Percentiles rank a stretch among this genome's conserved stretches.
These are phyloP conservation scores for Diacarnus erythraeanus DNA, from an alignment of 37 sponge, comb jelly and placozoan genomes.

Conservation along the genomic window DNA sequence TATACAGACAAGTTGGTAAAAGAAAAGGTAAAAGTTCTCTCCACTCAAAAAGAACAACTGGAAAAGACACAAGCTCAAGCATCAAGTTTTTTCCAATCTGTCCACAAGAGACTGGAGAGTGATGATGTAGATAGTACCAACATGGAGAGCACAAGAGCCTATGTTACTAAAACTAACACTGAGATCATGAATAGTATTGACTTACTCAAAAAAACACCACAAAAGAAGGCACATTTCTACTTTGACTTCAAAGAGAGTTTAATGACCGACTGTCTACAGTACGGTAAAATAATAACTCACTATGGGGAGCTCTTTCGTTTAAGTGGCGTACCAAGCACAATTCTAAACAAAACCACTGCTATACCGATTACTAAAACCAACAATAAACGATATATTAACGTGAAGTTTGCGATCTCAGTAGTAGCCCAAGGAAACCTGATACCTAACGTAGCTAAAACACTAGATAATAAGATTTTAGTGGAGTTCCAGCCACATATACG, in stretches of 20 bases:
- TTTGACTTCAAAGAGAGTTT: not conserved
- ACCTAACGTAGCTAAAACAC: not conserved
- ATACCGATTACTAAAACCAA: not conserved
- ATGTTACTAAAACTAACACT: not conserved
- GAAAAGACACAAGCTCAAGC: not conserved
- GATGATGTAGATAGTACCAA: not conserved
- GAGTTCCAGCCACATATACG: not conserved
- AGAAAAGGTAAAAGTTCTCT: not conserved
- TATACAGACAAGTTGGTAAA: not conserved
- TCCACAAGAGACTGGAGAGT: not conserved
- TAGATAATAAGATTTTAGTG: not conserved
- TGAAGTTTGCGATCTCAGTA: no score
- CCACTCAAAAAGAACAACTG: not conserved
- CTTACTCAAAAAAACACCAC: not conserved
- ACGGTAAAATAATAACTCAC: not conserved
- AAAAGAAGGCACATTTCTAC: not conserved
- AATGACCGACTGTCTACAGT: not conserved
- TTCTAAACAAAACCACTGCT: not conserved
- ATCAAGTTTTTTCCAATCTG: not conserved
- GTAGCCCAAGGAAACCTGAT: not conserved
- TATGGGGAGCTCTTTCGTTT: not conserved
- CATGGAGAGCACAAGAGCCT: not conserved
- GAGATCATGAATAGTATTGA: not conserved
- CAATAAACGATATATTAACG: no score
- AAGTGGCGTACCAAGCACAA: not conserved